Base-by-base conservation (phyloP, 2,113 vertebrate species). In the Neodon shergylaensis region DNA sequence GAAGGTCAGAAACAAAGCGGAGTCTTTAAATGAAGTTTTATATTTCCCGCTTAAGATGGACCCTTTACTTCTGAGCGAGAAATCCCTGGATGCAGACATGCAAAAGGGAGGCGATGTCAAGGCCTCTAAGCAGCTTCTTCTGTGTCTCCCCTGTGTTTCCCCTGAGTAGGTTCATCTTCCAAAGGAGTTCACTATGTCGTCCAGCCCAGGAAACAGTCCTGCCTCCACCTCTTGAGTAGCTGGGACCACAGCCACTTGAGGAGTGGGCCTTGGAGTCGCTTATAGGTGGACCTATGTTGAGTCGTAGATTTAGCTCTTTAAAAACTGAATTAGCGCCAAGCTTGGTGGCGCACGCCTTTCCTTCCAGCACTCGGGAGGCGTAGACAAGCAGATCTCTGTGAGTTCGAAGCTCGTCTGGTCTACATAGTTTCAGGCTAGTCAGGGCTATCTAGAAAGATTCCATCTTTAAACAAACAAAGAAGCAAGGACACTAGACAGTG, bases 1-100 rank as follows among this genome's bases (percentile, higher is more conserved):
- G 81, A 92, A 94, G 72, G 72, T 95, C 85, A 79, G 65, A 95
- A 91, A 91, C 90, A 82, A 85, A 92, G 63, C 3, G 26, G 31
- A 49, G 44, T 42, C 54, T 63, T 70, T 58, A 7, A 76, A 70
- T 7, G 73, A 92, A 3, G 5, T 77, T 12, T 85, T 47, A n/a
- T 31, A 72, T 39, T 61, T 44, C 39, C 47, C 88, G 13, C 42
- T 96, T 76, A 24, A 90, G 12, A 76, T 28, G 42, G 14, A 74
- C 42, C 88, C 16, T 91, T 76, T 7, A 49, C 58, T 85, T 96
- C 66, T 76, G 63, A 83, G 83, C 87, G 78, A 81, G 33, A 95
- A 90, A 63, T 65, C 39, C 63, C n/a, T 76, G 63, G 73, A 72
- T 28, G 31, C 7, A 72, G 61, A 94, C 44, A 54, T 52, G 78